These are phyloP conservation scores for Marcusenius ussheri DNA, from an alignment of 2,113 vertebrate species.

Conservation along the genomic window DNA sequence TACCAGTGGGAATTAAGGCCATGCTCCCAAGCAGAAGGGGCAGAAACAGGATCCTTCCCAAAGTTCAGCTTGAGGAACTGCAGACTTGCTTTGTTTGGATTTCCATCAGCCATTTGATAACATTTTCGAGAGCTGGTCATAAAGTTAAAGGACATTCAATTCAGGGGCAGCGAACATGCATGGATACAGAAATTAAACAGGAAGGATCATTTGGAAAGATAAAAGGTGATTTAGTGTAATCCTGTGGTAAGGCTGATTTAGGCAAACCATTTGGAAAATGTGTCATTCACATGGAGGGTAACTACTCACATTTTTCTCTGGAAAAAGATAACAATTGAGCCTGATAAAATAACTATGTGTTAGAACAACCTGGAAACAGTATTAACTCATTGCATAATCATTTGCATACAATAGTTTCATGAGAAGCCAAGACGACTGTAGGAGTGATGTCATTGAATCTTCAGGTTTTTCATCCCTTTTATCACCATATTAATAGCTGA, in stretches of 20 bases:
- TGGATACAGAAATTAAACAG: not conserved
- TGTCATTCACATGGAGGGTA: not conserved
- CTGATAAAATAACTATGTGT: not conserved
- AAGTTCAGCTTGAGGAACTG: not conserved
- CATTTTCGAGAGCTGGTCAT: not conserved
- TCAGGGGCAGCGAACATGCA: not conserved
- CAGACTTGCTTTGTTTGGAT: not conserved
- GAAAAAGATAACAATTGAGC: not conserved
- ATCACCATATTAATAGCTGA: not conserved
- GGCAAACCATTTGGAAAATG: not conserved
- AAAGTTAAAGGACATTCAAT: not conserved
- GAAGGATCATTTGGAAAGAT: not conserved
- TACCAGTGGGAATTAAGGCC: not conserved
- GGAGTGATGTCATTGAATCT: not conserved
- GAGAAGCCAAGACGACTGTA: not conserved
- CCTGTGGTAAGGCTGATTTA: not conserved
- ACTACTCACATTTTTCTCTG: not conserved
- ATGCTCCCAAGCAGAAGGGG: not conserved
- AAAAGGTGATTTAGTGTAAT: not conserved
- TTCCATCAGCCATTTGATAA: not conserved
- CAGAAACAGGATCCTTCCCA: not conserved
- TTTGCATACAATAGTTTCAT: conserved; percentile 1
- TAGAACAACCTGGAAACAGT: not conserved
- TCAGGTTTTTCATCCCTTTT: not conserved
- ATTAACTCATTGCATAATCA: not conserved